A percentile compares a stretch with the other conserved stretches of the same genome.
phyloP scores from a whole-genome alignment of 2,113 vertebrate species.

The Engystomops pustulosus region DNA sequence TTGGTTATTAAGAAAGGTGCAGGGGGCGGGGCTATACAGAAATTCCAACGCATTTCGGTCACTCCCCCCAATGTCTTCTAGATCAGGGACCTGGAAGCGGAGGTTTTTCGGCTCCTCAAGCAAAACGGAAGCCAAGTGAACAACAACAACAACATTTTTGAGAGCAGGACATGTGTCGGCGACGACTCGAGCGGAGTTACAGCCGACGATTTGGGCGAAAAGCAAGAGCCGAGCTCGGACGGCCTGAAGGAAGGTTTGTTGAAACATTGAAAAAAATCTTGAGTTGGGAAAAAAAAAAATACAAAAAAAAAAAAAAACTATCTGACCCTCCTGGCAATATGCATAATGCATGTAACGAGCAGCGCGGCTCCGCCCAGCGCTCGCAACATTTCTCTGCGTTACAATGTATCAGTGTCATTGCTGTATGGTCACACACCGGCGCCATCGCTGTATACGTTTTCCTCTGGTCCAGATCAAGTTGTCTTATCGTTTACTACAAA shows the following conservation, averaged over 20 bases:
- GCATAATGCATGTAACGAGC: constrained; percentile 57
- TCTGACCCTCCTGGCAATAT: constrained; percentile 47
- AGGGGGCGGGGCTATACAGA: not conserved
- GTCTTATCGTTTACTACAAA: constrained; percentile 25
- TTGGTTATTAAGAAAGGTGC: not conserved
- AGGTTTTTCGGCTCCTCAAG: constrained; percentile 92
- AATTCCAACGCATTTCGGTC: not conserved
- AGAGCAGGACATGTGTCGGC: constrained; percentile 75
- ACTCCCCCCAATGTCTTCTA: constrained; percentile 65
- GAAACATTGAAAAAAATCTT: constrained; percentile 44
- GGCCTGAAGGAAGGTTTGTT: constrained; percentile 81
- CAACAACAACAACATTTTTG: constrained; percentile 94
- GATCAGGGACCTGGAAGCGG: constrained; percentile 90
- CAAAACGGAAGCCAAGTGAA: constrained; percentile 95
- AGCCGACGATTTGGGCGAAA: constrained; percentile 72
- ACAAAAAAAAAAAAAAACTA: constrained; percentile 1
- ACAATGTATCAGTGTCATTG: constrained; percentile 42
- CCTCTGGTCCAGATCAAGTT: constrained; percentile 26
- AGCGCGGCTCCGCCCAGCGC: not conserved
- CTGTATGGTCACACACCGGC: constrained; percentile 45
- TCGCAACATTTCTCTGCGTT: constrained; percentile 26
- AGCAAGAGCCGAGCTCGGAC: constrained; percentile 74
- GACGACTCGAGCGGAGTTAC: constrained; percentile 73
- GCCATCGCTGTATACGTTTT: constrained; percentile 40
- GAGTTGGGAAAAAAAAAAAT: constrained; percentile 7